phyloP scores from a whole-genome alignment of 1,140 invertebrate genomes.

The Elymnias hypermnestra region DNA sequence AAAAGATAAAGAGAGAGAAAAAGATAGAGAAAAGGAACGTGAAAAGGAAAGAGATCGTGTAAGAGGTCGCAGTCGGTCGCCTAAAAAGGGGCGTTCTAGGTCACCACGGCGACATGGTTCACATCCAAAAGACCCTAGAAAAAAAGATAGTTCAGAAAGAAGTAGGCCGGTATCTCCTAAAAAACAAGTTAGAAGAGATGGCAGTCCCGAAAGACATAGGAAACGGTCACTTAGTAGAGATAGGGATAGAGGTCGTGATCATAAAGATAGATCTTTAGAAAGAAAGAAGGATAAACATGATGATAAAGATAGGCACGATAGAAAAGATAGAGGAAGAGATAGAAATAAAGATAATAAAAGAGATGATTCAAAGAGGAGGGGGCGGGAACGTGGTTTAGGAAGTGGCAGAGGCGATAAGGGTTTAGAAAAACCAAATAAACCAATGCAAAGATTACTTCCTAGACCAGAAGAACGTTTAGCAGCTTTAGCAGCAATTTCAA shows the following conservation, averaged over 20 bases:
- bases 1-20: conserved; percentile 60
- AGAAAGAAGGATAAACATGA: conserved; percentile 73
- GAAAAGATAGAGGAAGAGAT: conserved; percentile 79
- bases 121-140: conserved; percentile 62
- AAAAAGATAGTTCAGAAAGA: conserved; percentile 70
- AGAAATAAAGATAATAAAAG: conserved; percentile 73
- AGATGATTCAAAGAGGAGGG: conserved; percentile 62
- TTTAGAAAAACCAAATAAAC: conserved; percentile 74
- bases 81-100: conserved; percentile 61
- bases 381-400: conserved; percentile 59
- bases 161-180: conserved; percentile 72
- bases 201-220: conserved; percentile 62
- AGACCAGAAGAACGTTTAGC: conserved; percentile 71
- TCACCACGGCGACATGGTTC: conserved; percentile 57
- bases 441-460: conserved; percentile 70
- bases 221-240: conserved; percentile 62
- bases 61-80: conserved; percentile 61
- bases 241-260: conserved; percentile 61
- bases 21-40: conserved; percentile 57
- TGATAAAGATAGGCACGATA: conserved; percentile 73
- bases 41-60: conserved; percentile 62
- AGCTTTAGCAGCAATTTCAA: conserved; percentile 71
- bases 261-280: conserved; percentile 70
- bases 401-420: conserved; percentile 65
- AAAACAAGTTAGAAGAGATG: conserved; percentile 59